phyloP scores from a whole-genome alignment of 1,140 invertebrate species.

The Apocrypta bakeri region DNA sequence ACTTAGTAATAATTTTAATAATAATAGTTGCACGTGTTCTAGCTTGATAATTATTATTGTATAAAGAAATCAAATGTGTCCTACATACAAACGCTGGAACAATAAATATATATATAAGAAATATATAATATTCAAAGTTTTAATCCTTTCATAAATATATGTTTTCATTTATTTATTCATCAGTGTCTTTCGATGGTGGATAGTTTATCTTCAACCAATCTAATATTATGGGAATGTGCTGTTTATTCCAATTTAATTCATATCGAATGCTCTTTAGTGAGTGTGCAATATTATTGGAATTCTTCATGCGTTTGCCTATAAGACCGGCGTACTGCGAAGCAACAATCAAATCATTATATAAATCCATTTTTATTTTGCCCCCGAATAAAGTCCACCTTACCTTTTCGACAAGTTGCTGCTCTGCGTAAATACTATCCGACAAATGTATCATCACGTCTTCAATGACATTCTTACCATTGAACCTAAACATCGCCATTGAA shows the following conservation, averaged over 20 bases:
- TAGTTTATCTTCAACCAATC: constrained; percentile 1
- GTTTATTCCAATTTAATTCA: neutral
- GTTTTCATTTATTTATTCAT: neutral
- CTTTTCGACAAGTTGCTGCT: neutral
- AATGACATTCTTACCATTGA: neutral
- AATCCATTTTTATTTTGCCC: neutral
- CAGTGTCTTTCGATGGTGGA: neutral
- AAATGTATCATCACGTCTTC: neutral
- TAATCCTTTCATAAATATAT: no score
- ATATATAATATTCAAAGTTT: constrained; percentile 2
- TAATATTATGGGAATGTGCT: neutral
- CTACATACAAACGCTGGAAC: constrained; percentile 12
- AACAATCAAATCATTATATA: neutral
- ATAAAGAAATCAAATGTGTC: constrained; percentile 39
- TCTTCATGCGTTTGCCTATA: neutral
- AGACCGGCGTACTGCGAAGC: neutral
- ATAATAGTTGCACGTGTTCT: constrained; percentile 49
- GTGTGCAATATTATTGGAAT: neutral
- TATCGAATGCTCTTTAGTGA: neutral
- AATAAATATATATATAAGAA: constrained; percentile 14
- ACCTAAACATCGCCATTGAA: no score
- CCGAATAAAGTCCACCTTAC: neutral
- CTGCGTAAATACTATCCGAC: neutral
- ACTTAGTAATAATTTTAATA: constrained; percentile 66
- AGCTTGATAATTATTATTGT: constrained; percentile 27